Evolutionary conservation across 2,888 invertebrate genomes (phyloP).

Genomic region (Punctoribates punctum): DNA sequence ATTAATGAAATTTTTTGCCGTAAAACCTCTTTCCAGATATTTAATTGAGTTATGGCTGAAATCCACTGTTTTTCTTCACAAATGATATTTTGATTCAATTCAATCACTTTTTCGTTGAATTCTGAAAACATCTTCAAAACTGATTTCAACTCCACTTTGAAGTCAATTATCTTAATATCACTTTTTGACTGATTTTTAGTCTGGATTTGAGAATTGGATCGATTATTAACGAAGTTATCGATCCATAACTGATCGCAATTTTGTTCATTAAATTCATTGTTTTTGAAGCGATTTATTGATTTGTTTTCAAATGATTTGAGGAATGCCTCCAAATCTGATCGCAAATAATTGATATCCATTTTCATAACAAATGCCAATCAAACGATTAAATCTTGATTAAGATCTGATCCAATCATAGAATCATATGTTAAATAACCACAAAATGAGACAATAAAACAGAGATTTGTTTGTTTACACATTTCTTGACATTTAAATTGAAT

Average conservation of each 20-base stretch:
- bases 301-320: background rate
- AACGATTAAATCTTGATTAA: background rate
- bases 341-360: conserved; percentile 6
- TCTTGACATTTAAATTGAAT: background rate
- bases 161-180: background rate
- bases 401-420: background rate
- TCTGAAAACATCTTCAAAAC: background rate
- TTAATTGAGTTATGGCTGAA: background rate
- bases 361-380: background rate
- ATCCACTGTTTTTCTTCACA: background rate
- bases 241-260: conserved; percentile 8
- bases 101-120: background rate
- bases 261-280: background rate
- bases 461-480: background rate
- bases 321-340: conserved; percentile 18
- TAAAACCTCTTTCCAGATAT: background rate
- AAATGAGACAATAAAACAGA: background rate
- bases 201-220: background rate
- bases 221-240: background rate
- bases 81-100: background rate
- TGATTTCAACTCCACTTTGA: conserved; percentile 9
- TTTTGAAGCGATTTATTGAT: background rate
- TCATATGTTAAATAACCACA: background rate
- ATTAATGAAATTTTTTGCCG: background rate
- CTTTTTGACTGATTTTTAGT: background rate